Conservation (phyloP, 1,140 invertebrate genomes). For the Hylaeus volcanicus region DNA sequence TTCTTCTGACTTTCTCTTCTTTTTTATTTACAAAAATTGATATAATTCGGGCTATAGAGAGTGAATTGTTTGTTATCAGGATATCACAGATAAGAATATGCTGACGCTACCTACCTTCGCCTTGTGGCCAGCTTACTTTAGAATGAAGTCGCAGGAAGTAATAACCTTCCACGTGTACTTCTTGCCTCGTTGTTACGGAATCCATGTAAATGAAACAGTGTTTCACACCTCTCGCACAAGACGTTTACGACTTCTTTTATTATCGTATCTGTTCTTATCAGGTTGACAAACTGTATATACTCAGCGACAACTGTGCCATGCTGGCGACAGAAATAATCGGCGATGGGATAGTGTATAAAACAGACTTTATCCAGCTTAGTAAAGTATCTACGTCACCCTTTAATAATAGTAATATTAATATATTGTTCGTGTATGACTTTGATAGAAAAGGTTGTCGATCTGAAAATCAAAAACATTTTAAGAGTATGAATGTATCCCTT, state of each 20-base stretch:
- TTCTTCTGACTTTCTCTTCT: background rate
- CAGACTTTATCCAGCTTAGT: slow-evolving; percentile 46
- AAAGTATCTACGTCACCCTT: slow-evolving; percentile 25
- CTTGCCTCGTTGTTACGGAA: slow-evolving; percentile 61
- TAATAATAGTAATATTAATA: background rate
- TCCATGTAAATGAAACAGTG: slow-evolving; percentile 60
- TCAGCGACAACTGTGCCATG: slow-evolving; percentile 67
- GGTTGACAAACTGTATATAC: slow-evolving; percentile 68
- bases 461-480: no score
- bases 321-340: slow-evolving; percentile 68
- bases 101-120: slow-evolving; percentile 63
- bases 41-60: no score
- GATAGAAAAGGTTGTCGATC: no score
- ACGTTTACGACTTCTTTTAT: background rate
- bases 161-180: slow-evolving; percentile 63
- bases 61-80: slow-evolving; percentile 49
- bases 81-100: slow-evolving; percentile 52
- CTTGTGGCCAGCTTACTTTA: slow-evolving; percentile 69
- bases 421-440: background rate
- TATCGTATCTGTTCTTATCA: slow-evolving; percentile 34
- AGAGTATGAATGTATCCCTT: no score
- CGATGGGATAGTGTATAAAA: slow-evolving; percentile 65
- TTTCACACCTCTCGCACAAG: background rate
- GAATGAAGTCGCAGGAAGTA: slow-evolving; percentile 56
- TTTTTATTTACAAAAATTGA: background rate